phyloP scores from a whole-genome alignment of 2,888 invertebrate species.

The Geophilus truncorum region DNA sequence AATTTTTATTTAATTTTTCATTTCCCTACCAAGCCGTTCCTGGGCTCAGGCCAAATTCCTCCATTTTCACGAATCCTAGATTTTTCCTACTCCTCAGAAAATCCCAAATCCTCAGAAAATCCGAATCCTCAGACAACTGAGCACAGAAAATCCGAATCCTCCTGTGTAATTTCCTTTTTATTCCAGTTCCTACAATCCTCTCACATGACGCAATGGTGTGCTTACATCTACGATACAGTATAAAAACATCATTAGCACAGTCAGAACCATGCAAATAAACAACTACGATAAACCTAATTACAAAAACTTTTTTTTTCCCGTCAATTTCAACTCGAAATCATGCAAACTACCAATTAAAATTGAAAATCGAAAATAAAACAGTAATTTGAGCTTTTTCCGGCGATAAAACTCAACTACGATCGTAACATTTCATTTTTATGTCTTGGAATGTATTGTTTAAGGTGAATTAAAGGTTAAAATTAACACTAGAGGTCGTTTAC shows the following conservation, averaged over 20 bases:
- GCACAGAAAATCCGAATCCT: background rate
- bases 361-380: too few species aligned
- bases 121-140: background rate
- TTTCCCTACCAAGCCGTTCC: constrained; percentile 5
- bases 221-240: background rate
- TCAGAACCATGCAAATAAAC: background rate
- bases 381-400: too few species aligned
- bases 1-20: background rate
- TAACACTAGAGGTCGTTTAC: background rate
- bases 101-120: background rate
- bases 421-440: background rate
- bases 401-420: too few species aligned
- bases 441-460: background rate
- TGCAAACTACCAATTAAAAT: background rate
- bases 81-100: background rate
- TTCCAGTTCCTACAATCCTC: background rate
- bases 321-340: background rate
- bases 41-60: background rate
- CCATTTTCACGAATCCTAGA: background rate
- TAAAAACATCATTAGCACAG: constrained; percentile 8
- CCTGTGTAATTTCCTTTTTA: background rate
- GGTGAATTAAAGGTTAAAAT: background rate
- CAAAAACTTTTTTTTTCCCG: background rate
- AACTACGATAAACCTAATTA: too few species aligned
- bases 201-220: background rate